Conservation (phyloP, 92 coral and sea anemone genomes). For the Metridium senile region DNA sequence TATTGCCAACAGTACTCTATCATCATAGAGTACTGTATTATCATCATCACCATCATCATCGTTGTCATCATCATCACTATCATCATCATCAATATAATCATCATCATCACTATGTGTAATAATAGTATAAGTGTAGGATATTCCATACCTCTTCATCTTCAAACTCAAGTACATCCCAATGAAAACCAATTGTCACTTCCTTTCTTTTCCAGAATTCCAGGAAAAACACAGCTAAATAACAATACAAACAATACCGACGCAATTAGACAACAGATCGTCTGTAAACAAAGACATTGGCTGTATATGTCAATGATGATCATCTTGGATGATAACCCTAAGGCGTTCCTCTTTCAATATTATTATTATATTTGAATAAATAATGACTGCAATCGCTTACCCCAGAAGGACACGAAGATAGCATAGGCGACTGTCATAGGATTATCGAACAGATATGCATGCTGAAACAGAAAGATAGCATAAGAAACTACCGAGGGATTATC, state of each 20-base stretch:
- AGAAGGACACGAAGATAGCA: conserved; percentile 82
- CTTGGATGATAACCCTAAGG: too few relatives aligned
- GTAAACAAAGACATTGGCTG: too few relatives aligned
- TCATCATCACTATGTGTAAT: background rate
- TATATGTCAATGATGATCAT: too few relatives aligned
- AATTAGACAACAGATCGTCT: background rate
- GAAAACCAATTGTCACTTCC: conserved; percentile 75
- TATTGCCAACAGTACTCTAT: background rate
- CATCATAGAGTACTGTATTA: background rate
- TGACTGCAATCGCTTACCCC: conserved; percentile 78
- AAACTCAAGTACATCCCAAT: conserved; percentile 84
- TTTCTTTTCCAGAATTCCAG: conserved; percentile 94
- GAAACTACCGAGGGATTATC: background rate
- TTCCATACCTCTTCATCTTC: conserved; percentile 77
- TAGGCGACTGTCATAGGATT: conserved; percentile 85
- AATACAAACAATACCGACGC: background rate
- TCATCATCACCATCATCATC: background rate
- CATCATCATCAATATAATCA: background rate
- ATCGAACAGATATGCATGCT: conserved; percentile 85
- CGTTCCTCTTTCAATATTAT: too few relatives aligned
- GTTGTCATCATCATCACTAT: background rate
- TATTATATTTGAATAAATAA: too few relatives aligned
- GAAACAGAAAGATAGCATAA: conserved; percentile 1
- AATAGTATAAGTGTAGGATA: background rate
- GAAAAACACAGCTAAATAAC: conserved; percentile 74